A percentile compares a stretch with the other conserved stretches of the same genome.
phyloP scores from a whole-genome alignment of 2,113 vertebrate species.

The Siniperca knerii region DNA sequence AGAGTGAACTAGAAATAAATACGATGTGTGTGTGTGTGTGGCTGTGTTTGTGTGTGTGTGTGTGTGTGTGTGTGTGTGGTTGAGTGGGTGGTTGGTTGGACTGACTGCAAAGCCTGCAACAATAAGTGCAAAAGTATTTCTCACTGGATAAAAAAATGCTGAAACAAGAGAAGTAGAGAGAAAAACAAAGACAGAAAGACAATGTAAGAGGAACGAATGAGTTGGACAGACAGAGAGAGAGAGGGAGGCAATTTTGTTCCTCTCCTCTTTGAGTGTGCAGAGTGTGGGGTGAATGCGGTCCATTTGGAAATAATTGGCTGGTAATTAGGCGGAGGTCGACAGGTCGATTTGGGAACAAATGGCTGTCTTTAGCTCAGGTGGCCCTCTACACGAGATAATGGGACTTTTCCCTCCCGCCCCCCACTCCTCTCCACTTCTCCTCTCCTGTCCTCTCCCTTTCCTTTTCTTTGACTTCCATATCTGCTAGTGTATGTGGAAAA shows the following conservation, averaged over 20 bases:
- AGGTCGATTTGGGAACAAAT: slow-evolving; percentile 91
- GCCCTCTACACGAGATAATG: slow-evolving; percentile 83
- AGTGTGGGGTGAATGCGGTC: slow-evolving; percentile 76
- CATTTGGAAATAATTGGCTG: slow-evolving; percentile 91
- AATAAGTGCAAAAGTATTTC: slow-evolving; percentile 44
- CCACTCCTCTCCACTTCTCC: slow-evolving; percentile 29
- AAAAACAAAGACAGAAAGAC: slow-evolving; percentile 38
- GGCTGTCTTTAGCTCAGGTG: slow-evolving; percentile 90
- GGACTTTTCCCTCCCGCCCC: slow-evolving; percentile 73
- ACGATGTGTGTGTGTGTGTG: not conserved
- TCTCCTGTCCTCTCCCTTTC: slow-evolving; percentile 2
- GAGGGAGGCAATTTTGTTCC: slow-evolving; percentile 77
- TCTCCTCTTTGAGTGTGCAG: slow-evolving; percentile 75
- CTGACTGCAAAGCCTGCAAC: slow-evolving; percentile 27
- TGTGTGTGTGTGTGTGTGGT: not conserved
- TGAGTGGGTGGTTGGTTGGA: slow-evolving; percentile 18
- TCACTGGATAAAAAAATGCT: slow-evolving; percentile 10
- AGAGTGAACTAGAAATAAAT: slow-evolving; percentile 45
- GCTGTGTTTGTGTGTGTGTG: not conserved
- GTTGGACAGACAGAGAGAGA: slow-evolving; percentile 47
- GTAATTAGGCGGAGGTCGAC: slow-evolving; percentile 91
- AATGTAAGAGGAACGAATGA: not conserved
- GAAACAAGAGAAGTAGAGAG: slow-evolving; percentile 5
- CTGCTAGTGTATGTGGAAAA: not conserved
- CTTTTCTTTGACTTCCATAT: slow-evolving; percentile 14